phyloP scores from a whole-genome alignment of 2,797 vertebrate genomes.

The Sphenopsis melanotis region DNA sequence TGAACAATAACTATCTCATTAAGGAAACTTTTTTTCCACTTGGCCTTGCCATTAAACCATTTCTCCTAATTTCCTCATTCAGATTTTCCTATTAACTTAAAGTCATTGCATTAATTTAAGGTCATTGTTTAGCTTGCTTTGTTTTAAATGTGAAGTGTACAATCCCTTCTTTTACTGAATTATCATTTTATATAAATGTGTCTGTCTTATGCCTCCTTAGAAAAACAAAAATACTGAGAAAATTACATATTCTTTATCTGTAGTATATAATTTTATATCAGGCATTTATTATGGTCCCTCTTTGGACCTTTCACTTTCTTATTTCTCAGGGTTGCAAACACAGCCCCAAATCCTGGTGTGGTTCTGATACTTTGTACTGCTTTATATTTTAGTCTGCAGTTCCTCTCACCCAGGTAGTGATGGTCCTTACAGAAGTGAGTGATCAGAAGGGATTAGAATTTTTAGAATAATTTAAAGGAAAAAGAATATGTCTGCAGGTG shows the following conservation, averaged over 20 bases:
- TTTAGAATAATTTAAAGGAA: background rate
- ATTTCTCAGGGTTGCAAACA: background rate
- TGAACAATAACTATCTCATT: slow-evolving; percentile 35
- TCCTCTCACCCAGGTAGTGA: background rate
- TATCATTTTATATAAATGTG: background rate
- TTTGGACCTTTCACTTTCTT: background rate
- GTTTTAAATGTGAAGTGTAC: slow-evolving; percentile 6
- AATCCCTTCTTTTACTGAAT: background rate
- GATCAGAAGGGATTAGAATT: background rate
- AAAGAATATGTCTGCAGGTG: background rate
- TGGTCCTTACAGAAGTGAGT: background rate
- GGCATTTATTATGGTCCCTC: background rate
- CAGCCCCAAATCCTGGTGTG: background rate
- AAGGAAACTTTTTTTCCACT: background rate
- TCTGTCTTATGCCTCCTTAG: background rate
- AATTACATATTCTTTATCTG: background rate
- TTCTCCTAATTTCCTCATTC: slow-evolving; percentile 41
- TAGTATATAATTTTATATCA: background rate
- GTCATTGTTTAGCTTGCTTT: background rate
- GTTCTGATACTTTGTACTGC: background rate
- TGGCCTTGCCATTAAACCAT: background rate
- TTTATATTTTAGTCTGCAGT: background rate
- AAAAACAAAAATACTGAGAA: background rate
- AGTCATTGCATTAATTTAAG: slow-evolving; percentile 4
- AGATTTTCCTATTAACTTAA: slow-evolving; percentile 26